phyloP scores from a whole-genome alignment of 1,140 invertebrate genomes.

The Drosophila persimilis region DNA sequence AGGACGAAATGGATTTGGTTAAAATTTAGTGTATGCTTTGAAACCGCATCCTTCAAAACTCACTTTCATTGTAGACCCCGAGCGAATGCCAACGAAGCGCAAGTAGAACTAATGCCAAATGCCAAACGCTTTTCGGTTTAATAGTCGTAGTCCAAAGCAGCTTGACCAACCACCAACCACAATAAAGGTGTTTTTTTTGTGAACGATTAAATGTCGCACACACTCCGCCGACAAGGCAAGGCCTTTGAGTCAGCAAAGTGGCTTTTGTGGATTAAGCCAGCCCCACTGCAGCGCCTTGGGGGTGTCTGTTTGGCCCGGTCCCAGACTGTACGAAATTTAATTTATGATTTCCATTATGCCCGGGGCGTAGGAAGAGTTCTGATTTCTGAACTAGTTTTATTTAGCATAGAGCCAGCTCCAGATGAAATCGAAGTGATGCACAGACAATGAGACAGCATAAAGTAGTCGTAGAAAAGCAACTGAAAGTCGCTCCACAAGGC shows the following conservation, averaged over 20 bases:
- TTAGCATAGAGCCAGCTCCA: neutral
- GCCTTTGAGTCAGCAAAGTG: conserved; percentile 22
- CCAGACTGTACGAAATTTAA: conserved; percentile 45
- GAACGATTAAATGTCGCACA: conserved; percentile 41
- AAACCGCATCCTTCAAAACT: conserved; percentile 21
- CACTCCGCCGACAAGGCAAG: conserved; percentile 22
- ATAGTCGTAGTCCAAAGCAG: conserved; percentile 32
- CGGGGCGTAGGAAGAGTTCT: conserved; percentile 51
- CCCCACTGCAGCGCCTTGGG: conserved; percentile 14
- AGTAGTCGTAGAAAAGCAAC: neutral
- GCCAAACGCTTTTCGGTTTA: conserved; percentile 60
- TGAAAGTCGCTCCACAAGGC: conserved; percentile 8
- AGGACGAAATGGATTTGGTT: conserved; percentile 14
- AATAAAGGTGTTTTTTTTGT: conserved; percentile 37
- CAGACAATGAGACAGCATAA: conserved; percentile 16
- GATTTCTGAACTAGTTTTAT: conserved; percentile 64
- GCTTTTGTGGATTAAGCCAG: neutral
- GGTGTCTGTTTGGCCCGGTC: conserved; percentile 8
- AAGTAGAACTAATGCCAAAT: conserved; percentile 69
- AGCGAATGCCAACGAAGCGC: conserved; percentile 49
- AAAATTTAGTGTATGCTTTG: conserved; percentile 21
- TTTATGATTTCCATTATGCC: conserved; percentile 67
- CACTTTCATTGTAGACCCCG: conserved; percentile 63
- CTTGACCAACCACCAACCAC: conserved; percentile 25
- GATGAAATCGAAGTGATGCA: neutral